Evolutionary conservation across 2,888 invertebrate genomes (phyloP).

Genomic region (Bedellia somnulentella): DNA sequence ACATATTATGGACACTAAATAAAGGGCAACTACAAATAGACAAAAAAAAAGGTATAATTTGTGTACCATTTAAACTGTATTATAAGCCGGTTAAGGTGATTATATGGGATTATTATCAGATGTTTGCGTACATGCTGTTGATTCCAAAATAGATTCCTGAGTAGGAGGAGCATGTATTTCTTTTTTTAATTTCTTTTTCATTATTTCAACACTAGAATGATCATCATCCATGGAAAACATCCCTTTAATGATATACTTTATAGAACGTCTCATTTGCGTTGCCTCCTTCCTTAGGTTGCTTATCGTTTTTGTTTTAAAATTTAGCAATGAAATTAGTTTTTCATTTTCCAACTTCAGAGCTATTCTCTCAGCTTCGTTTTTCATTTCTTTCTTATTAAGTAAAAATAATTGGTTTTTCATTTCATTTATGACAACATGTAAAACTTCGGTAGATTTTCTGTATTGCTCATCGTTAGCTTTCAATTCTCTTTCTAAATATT

Average conservation of each 20-base stretch:
- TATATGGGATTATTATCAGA: no score
- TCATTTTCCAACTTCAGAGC: slow-evolving; percentile 33
- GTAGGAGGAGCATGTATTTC: no score
- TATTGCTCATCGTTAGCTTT: slow-evolving; percentile 18
- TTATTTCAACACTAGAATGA: no score
- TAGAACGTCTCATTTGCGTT: slow-evolving; percentile 20
- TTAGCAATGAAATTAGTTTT: slow-evolving; percentile 27
- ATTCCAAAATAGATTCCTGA: no score
- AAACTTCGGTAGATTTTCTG: slow-evolving; percentile 18
- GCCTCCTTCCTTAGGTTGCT: slow-evolving; percentile 31
- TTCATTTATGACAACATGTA: slow-evolving; percentile 22
- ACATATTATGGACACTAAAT: no score
- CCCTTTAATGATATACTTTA: slow-evolving; percentile 30
- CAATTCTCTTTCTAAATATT: slow-evolving; percentile 21
- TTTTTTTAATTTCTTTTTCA: no score
- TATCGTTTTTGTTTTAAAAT: slow-evolving; percentile 26
- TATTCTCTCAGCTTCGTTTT: slow-evolving; percentile 22
- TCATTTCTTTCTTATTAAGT: slow-evolving; percentile 23
- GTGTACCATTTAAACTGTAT: no score
- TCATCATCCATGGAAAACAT: no score
- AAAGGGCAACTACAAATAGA: no score
- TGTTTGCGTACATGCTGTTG: no score
- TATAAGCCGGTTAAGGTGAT: no score
- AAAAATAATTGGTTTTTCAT: slow-evolving; percentile 29
- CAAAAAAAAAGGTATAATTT: no score